A percentile compares a stretch with the other conserved stretches of the same genome.
Conservation (phyloP, 2,888 invertebrate genomes). For the Drosophila maculinotata region DNA sequence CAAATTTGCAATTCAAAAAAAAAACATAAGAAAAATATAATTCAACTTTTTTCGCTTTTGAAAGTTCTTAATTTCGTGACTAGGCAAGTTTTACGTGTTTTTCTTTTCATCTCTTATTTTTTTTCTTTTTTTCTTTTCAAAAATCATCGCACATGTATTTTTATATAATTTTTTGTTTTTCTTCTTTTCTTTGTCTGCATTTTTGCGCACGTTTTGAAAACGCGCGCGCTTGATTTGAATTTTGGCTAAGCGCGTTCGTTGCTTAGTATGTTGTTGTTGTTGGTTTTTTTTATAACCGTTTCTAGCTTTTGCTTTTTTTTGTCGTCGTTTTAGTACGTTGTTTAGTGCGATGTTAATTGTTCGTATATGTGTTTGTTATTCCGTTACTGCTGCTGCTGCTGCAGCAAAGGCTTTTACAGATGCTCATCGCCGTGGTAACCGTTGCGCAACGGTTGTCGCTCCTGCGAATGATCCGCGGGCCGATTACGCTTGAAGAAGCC, state of each 20-base stretch:
- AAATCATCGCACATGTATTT: conserved; percentile 38
- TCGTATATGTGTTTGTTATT: conserved; percentile 42
- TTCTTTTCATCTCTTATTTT: conserved; percentile 18
- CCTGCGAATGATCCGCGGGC: conserved; percentile 90
- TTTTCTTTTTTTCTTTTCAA: conserved; percentile 22
- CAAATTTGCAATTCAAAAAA: conserved; percentile 39
- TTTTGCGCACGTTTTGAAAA: conserved; percentile 29
- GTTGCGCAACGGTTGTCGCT: conserved; percentile 93
- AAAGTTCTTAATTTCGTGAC: conserved; percentile 78
- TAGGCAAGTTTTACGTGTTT: conserved; percentile 72
- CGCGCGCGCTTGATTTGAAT: conserved; percentile 37
- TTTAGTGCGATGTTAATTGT: conserved; percentile 72
- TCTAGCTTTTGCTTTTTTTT: conserved; percentile 19
- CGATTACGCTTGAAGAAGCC: conserved; percentile 97
- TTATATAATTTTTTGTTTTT: conserved; percentile 13
- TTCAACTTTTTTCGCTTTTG: conserved; percentile 59
- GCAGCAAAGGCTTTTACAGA: conserved; percentile 86
- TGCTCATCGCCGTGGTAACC: conserved; percentile 91
- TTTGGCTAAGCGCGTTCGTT: conserved; percentile 49
- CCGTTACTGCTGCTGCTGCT: conserved; percentile 7
- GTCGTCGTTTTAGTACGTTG: conserved; percentile 53
- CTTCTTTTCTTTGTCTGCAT: conserved; percentile 16
- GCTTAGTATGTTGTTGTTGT: conserved; percentile 36
- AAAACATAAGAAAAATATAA: conserved; percentile 41
- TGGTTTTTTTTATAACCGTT: conserved; percentile 34